Conservation (phyloP, 2,797 vertebrate genomes). For the Gallinago solitaria region DNA sequence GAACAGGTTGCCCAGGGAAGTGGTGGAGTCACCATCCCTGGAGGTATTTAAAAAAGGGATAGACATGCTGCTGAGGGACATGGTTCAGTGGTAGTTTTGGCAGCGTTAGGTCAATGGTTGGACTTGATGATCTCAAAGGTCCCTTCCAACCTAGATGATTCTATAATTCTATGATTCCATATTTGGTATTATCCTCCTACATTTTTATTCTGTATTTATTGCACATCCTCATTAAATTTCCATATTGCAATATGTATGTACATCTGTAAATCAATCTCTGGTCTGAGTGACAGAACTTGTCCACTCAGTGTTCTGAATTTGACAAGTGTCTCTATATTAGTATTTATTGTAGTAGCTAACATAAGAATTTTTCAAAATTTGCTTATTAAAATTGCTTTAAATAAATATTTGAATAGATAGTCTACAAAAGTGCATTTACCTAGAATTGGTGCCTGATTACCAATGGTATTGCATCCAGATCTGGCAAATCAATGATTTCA, state of each 20-base stretch:
- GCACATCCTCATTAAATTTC: not conserved
- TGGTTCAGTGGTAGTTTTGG: not conserved
- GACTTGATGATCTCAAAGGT: not conserved
- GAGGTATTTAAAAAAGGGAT: not conserved
- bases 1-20: not conserved
- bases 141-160: not conserved
- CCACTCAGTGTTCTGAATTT: not conserved
- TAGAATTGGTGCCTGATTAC: not conserved
- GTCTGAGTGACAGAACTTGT: not conserved
- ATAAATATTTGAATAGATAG: not conserved
- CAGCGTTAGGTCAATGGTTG: not conserved
- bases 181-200: not conserved
- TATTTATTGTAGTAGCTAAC: not conserved
- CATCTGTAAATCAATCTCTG: not conserved
- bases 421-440: not conserved
- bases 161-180: not conserved
- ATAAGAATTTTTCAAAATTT: not conserved
- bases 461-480: not conserved
- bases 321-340: not conserved
- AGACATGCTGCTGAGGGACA: not conserved
- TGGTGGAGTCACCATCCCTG: not conserved
- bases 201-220: not conserved
- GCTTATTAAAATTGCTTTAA: not conserved
- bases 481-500: not conserved
- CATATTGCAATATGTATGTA: not conserved